Base-by-base conservation (phyloP, 2,888 invertebrate species). In the Latheticus oryzae region DNA sequence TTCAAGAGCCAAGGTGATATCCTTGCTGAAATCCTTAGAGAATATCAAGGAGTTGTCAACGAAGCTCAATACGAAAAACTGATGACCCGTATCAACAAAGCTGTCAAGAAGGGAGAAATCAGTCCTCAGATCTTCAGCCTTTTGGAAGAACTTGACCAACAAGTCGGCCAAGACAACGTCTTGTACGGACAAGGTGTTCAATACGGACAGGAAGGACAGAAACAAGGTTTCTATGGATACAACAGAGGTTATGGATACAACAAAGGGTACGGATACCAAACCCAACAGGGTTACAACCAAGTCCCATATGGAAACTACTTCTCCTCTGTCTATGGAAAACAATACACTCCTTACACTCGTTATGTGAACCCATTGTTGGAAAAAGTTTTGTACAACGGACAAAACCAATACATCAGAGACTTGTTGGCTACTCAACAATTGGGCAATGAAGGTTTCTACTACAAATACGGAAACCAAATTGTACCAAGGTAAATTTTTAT, bases 1-100 rank as follows among this genome's bases (percentile, higher is more conserved):
- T 37, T 23, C 8, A 32, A 28, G 15, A 43, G 32, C 11, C 59
- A 67, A 55, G 54, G 50, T 4, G 65, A 66, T 1, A 37, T 66
- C 3, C 58, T 66, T 2, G 7, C 37, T 1, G 47, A 62, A 35
- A 63, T 70, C 15, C 48, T 69, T 21, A 55, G 54, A 35, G 56
- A 65, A 17, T 68, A 62, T 52, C 58, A 66, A 62, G 67, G 65
- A 1, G 47, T 26, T 15, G 59, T 66, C 11, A 62, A 65, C 40
- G 59, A 62, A 5, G 43, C 33, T 19, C 47, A 58, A 1, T 69
- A 61, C 50, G 53, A 62, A n/a, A 52, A 60, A 32, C 47, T 70
- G 2, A 38, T 70, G 42, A 56, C 26, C 5, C 58, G 65, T 23
- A 33, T 70, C 12, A 37, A 62, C 30, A 26, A 50, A 7, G 52